Percentiles rank a stretch among this genome's conserved stretches.
phyloP scores from a whole-genome alignment of 2,797 vertebrate species.

The Sebastes wilsoni region DNA sequence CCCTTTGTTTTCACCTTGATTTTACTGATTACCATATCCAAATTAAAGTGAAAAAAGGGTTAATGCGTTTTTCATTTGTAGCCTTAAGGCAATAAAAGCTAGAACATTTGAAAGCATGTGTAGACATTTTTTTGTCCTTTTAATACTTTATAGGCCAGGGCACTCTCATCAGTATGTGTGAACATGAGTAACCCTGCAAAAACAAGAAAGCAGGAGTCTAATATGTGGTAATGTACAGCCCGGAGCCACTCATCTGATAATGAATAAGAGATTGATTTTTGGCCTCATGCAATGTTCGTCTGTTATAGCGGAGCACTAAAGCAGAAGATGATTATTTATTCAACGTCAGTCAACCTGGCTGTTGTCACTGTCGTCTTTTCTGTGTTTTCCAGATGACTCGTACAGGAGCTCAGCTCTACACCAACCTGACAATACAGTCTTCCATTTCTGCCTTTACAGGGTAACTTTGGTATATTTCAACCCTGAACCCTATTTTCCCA shows the following conservation, averaged over 20 bases:
- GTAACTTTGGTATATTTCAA: too few relatives aligned
- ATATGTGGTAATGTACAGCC: slow-evolving; percentile 38
- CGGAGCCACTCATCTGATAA: slow-evolving; percentile 26
- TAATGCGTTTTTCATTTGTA: slow-evolving; percentile 7
- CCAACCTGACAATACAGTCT: background rate
- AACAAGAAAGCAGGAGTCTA: slow-evolving; percentile 9
- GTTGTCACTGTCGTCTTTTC: slow-evolving; percentile 7
- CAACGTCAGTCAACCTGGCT: background rate
- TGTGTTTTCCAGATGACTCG: background rate
- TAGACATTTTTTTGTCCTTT: background rate
- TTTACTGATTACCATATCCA: slow-evolving; percentile 3
- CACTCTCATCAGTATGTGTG: slow-evolving; percentile 18
- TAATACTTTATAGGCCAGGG: background rate
- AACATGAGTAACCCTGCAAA: slow-evolving; percentile 1
- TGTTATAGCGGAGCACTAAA: slow-evolving; percentile 1
- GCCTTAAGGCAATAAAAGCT: background rate
- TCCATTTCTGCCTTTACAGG: background rate
- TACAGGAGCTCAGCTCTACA: background rate
- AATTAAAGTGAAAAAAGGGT: background rate
- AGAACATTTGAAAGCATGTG: background rate
- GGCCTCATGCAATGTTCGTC: slow-evolving; percentile 1
- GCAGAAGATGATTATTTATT: slow-evolving; percentile 6
- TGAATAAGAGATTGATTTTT: slow-evolving; percentile 35
- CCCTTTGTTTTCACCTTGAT: slow-evolving; percentile 6
- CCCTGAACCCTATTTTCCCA: too few relatives aligned